phyloP scores from a whole-genome alignment of 2,888 invertebrate species.

The Eutolmus rufibarbis region DNA sequence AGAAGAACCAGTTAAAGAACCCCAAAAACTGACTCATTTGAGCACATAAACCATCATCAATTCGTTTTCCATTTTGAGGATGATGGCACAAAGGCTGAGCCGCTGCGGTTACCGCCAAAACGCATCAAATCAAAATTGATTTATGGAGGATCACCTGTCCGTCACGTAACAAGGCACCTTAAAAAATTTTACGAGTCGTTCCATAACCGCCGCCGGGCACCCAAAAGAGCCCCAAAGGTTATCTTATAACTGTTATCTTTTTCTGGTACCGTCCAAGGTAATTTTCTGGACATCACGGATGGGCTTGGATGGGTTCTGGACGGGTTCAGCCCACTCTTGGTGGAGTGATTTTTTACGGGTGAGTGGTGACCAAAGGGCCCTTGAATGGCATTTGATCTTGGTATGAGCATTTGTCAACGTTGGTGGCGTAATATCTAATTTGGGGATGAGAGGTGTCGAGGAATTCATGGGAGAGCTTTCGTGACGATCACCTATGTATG shows the following conservation, averaged over 20 bases:
- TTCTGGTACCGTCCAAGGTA: not conserved
- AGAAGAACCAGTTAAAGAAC: not conserved
- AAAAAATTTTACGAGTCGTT: not conserved
- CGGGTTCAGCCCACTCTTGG: not conserved
- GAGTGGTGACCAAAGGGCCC: not conserved
- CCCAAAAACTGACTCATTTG: not conserved
- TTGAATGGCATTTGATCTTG: not conserved
- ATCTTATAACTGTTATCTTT: not conserved
- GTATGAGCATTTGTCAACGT: not conserved
- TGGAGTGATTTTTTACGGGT: not conserved
- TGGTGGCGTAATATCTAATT: not conserved
- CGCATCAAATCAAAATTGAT: conserved; percentile 24
- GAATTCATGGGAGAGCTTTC: not conserved
- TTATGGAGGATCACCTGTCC: conserved; percentile 20
- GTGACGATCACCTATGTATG: not conserved
- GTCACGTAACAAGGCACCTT: conserved; percentile 13
- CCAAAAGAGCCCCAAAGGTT: not conserved
- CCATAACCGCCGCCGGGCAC: not conserved
- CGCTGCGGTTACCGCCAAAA: not conserved
- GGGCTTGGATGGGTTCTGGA: not conserved
- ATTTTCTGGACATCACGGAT: not conserved
- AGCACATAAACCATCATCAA: not conserved
- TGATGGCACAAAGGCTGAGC: not conserved
- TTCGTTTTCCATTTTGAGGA: not conserved
- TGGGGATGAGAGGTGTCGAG: not conserved